Base-by-base conservation (phyloP, 2,888 invertebrate genomes). In the Nomada fabriciana region DNA sequence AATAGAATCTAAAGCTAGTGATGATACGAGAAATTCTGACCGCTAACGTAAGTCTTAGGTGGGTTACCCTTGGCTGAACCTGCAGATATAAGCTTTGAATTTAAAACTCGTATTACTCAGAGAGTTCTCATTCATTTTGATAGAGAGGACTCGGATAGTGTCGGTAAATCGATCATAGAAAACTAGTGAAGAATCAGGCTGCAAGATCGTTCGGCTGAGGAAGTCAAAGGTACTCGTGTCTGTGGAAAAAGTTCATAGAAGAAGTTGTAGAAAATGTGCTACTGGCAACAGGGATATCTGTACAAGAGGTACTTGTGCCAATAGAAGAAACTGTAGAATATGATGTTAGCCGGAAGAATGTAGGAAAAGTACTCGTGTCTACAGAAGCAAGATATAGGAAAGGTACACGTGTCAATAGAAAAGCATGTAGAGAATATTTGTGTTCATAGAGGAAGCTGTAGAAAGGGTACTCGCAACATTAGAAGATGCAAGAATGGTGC, bases 211-310 rank as follows among this genome's bases (percentile, higher is more conserved):
- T 18, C 2, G 15, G 42, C 18, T 23, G 50, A n/a, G 18, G 18
- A 76, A 65, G 55, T 25, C 23, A 20, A 42, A 76, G 23, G 13
- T 50, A 15, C 20, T 59, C 52, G 70, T 13, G 25, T 57, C 13
- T 1, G 23, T 43, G 50, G 3, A 1, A 72, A 50, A 53, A 29
- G 57, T 29, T 29, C 7, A 29, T 29, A 29, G 29, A 29, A 7
- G 29, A 29, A 29, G 36, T 36, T 36, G 36, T 36, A 36, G 36
- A 5, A 36, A 36, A 36, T 5, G 36, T 36, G 7, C 36, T 36
- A 5, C 36, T 36, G 36, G 36, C 36, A 36, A 36, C 7, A 36
- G 36, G 7, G 7, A 7, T 0, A 36, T 5, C 36, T 36, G 1
- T 36, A 36, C 36, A 7, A 36, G 29, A 29, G 29, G 29, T 29